These are phyloP conservation scores for Axea sp. DNA, from an alignment of 2,888 invertebrate genomes.

Conservation along the genomic window DNA sequence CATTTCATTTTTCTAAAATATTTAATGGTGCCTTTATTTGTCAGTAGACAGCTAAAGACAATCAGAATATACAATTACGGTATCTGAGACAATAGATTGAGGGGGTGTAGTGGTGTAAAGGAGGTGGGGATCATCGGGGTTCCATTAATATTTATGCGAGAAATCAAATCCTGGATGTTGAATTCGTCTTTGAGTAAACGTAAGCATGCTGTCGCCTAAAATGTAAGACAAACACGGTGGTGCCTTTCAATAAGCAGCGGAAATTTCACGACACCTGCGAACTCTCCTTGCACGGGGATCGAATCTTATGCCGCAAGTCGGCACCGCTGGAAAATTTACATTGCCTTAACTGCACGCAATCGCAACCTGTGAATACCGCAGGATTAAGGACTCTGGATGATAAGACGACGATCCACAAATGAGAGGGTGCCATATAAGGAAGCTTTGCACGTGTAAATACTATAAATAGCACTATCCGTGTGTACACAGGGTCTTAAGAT, in stretches of 20 bases:
- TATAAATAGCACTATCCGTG: constrained; percentile 56
- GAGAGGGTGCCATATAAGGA: constrained; percentile 54
- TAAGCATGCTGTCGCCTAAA: constrained; percentile 63
- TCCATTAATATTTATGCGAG: constrained; percentile 64
- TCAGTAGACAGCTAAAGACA: constrained; percentile 45
- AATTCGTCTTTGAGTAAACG: constrained; percentile 62
- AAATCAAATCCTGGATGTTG: constrained; percentile 63
- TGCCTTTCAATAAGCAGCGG: constrained; percentile 64
- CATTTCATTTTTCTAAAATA: not conserved
- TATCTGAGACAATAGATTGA: constrained; percentile 50
- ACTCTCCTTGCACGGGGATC: constrained; percentile 53
- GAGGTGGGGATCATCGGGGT: constrained; percentile 16
- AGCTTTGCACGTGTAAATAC: constrained; percentile 58
- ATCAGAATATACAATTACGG: constrained; percentile 58
- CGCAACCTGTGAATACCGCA: constrained; percentile 61
- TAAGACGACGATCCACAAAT: constrained; percentile 58
- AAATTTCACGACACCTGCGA: constrained; percentile 65
- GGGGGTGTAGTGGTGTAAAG: constrained; percentile 12
- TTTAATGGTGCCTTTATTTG: constrained; percentile 41
- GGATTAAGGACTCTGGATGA: constrained; percentile 60
- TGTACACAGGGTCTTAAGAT: constrained; percentile 17
- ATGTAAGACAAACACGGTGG: constrained; percentile 63
- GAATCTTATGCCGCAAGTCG: constrained; percentile 56
- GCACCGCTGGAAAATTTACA: constrained; percentile 62
- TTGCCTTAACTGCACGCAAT: constrained; percentile 63